Percentiles rank a stretch among this genome's conserved stretches.
Evolutionary conservation across 2,113 vertebrate species (phyloP).

Genomic region (Mugil cephalus): DNA sequence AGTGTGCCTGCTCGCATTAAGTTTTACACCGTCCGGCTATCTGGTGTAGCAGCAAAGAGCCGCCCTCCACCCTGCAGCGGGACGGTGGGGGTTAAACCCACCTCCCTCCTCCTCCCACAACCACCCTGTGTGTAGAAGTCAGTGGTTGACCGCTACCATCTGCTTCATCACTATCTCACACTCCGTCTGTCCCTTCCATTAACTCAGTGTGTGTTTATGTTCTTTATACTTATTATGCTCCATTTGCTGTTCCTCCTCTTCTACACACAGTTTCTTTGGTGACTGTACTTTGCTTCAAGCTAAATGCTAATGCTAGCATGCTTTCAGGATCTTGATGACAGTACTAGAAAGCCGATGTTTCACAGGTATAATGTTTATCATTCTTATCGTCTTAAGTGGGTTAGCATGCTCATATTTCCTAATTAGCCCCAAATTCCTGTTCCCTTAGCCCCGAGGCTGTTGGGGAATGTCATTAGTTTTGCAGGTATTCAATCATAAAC

Average conservation of each 20-base stretch:
- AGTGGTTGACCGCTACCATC: constrained; percentile 61
- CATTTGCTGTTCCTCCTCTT: background rate
- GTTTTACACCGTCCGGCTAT: constrained; percentile 13
- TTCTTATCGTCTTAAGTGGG: background rate
- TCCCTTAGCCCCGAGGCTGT: background rate
- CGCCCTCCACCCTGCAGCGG: constrained; percentile 21
- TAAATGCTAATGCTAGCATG: too few relatives aligned
- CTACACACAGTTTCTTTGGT: too few relatives aligned
- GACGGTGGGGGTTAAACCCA: constrained; percentile 29
- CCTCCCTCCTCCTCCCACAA: constrained; percentile 17
- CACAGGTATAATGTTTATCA: background rate
- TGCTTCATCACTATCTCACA: constrained; percentile 39
- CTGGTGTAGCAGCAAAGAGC: constrained; percentile 16
- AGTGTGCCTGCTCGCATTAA: background rate
- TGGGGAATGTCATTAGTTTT: too few relatives aligned
- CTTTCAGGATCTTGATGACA: too few relatives aligned
- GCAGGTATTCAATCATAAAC: background rate
- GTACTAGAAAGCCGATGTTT: background rate
- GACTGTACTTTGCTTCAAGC: too few relatives aligned
- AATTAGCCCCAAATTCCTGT: background rate
- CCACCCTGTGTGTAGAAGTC: constrained; percentile 39
- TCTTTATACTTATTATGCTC: too few relatives aligned
- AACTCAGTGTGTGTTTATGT: constrained; percentile 18
- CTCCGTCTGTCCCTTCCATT: constrained; percentile 18
- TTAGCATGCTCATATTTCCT: too few relatives aligned